Percentiles rank a stretch among this genome's conserved stretches.
phyloP scores from a whole-genome alignment of 2,888 invertebrate species.

The Uloborus plumipes region DNA sequence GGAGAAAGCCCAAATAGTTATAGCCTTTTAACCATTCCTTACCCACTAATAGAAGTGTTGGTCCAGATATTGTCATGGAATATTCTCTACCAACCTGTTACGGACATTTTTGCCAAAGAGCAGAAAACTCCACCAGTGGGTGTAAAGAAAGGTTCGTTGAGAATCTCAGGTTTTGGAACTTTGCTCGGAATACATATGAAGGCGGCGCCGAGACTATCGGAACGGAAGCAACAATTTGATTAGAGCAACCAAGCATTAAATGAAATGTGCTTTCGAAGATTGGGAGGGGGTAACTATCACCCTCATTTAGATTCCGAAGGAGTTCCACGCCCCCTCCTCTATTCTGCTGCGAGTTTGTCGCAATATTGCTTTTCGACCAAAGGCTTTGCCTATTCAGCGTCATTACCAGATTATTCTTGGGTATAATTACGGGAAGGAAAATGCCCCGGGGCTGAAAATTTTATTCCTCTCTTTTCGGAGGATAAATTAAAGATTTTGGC shows the following conservation, averaged over 20 bases:
- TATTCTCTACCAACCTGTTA: too few species aligned
- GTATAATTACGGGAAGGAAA: constrained; percentile 41
- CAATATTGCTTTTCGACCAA: constrained; percentile 47
- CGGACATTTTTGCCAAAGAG: too few species aligned
- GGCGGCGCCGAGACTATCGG: constrained; percentile 17
- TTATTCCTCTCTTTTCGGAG: constrained; percentile 20
- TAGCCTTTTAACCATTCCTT: too few species aligned
- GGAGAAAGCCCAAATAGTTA: too few species aligned
- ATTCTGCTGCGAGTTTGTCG: constrained; percentile 21
- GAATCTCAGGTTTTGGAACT: too few species aligned
- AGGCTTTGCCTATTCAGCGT: constrained; percentile 35
- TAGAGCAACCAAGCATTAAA: constrained; percentile 55
- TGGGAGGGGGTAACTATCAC: constrained; percentile 17
- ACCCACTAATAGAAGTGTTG: too few species aligned
- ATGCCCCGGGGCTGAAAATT: constrained; percentile 34
- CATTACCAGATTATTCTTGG: constrained; percentile 42
- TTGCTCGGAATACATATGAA: constrained; percentile 23
- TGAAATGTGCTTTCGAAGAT: constrained; percentile 47
- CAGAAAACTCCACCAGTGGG: too few species aligned
- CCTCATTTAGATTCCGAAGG: constrained; percentile 42
- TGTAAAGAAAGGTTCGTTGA: too few species aligned
- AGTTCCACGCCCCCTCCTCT: constrained; percentile 9
- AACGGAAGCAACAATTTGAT: constrained; percentile 56
- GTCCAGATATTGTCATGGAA: too few species aligned
- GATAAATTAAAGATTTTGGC: constrained; percentile 40